Evolutionary conservation across 2,888 invertebrate species (phyloP).

Genomic region (Cyclophora albipunctata): DNA sequence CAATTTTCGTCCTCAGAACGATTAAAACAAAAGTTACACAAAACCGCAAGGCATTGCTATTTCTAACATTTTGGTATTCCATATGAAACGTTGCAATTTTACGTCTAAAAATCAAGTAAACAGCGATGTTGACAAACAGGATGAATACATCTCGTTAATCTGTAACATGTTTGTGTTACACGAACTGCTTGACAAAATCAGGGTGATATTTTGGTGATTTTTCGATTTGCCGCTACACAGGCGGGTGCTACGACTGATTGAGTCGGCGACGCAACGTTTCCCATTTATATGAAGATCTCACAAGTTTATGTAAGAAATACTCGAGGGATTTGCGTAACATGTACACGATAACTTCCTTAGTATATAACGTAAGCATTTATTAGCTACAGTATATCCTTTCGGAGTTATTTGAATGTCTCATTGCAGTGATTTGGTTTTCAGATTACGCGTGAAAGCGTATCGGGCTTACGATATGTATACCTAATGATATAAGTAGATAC

Average conservation of each 20-base stretch:
- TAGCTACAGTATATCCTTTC: slow-evolving; percentile 10
- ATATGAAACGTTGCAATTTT: no score
- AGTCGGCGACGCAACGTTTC: slow-evolving; percentile 51
- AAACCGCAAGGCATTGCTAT: no score
- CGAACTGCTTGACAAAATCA: slow-evolving; percentile 26
- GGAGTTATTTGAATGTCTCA: slow-evolving; percentile 10
- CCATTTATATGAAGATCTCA: slow-evolving; percentile 61
- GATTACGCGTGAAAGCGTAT: no score
- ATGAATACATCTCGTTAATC: slow-evolving; percentile 4
- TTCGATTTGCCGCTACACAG: slow-evolving; percentile 64
- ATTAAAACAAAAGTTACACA: no score
- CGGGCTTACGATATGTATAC: no score
- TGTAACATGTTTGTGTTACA: slow-evolving; percentile 9
- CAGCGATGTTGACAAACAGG: no score
- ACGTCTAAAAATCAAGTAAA: no score
- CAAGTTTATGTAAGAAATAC: slow-evolving; percentile 34
- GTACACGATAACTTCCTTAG: slow-evolving; percentile 16
- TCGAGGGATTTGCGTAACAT: slow-evolving; percentile 25
- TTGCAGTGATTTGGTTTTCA: slow-evolving; percentile 2
- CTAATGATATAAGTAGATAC: no score
- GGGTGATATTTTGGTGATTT: slow-evolving; percentile 49
- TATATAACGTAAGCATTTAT: slow-evolving; percentile 8
- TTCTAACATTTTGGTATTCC: no score
- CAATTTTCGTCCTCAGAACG: no score
- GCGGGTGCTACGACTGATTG: slow-evolving; percentile 55